A percentile compares a stretch with the other conserved stretches of the same genome.
Conservation (phyloP, 2,113 vertebrate genomes). For the Plecturocebus donacophilus region DNA sequence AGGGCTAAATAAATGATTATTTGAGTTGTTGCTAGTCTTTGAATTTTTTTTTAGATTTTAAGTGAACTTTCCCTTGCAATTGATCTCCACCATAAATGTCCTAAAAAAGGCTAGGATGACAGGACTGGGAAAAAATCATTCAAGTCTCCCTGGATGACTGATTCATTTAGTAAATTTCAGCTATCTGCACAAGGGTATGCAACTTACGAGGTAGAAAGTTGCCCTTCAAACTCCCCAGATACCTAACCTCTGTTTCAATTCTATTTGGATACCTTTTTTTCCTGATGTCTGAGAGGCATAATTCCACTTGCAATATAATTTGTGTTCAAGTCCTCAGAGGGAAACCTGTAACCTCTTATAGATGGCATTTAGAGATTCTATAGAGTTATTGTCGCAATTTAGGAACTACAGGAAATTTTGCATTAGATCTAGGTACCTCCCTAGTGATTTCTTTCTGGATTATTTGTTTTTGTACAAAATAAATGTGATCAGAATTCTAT, state of each 20-base stretch:
- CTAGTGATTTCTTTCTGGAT: neutral
- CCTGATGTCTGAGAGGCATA: neutral
- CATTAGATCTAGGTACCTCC: neutral
- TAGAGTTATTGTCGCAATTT: neutral
- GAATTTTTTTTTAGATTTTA: neutral
- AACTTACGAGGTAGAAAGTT: neutral
- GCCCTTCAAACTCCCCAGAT: neutral
- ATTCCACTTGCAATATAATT: neutral
- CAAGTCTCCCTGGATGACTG: neutral
- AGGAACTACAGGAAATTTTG: neutral
- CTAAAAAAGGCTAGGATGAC: neutral
- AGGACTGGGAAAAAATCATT: neutral
- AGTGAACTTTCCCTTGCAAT: neutral
- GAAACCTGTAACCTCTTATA: neutral
- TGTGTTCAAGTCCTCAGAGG: neutral
- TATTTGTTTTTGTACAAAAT: constrained; percentile 26
- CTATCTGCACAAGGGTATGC: neutral
- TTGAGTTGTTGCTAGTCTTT: neutral
- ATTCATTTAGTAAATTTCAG: neutral
- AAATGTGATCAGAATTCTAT: constrained; percentile 8
- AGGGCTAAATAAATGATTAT: neutral
- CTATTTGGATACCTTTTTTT: neutral
- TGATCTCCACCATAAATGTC: neutral
- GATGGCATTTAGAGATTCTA: neutral
- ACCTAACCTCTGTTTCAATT: neutral